Conservation (phyloP, 2,113 vertebrate species). For the Casuarius casuarius region DNA sequence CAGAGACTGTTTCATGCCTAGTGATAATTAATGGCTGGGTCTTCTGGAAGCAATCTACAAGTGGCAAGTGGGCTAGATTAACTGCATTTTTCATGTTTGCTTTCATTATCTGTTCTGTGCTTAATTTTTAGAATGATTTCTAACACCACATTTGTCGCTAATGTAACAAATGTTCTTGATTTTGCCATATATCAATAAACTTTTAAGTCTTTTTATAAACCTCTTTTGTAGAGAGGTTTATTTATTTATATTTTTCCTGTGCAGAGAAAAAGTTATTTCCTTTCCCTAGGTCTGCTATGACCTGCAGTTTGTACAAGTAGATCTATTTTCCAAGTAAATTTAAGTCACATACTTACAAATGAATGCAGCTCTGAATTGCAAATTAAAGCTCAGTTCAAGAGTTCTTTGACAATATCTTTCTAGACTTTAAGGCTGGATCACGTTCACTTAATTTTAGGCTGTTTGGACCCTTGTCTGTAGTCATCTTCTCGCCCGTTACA, state of each 20-base stretch:
- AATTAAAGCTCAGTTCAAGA: not conserved
- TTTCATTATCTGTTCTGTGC: not conserved
- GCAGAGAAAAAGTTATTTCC: not conserved
- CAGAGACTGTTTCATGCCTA: not conserved
- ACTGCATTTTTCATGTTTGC: not conserved
- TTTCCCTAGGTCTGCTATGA: not conserved
- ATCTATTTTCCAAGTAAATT: not conserved
- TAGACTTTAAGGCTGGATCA: not conserved
- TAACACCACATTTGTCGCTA: not conserved
- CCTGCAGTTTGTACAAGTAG: not conserved
- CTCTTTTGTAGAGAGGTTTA: not conserved
- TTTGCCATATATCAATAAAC: not conserved
- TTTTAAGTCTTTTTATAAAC: not conserved
- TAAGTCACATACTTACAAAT: not conserved
- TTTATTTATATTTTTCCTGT: not conserved
- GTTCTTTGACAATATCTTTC: not conserved
- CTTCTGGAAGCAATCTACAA: not conserved
- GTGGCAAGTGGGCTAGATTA: not conserved
- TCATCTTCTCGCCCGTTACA: not conserved
- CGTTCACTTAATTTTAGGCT: not conserved
- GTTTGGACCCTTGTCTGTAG: not conserved
- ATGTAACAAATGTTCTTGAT: not conserved
- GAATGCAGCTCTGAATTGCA: not conserved
- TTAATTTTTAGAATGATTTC: not conserved
- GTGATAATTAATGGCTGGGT: not conserved